Evolutionary conservation across 92 coral and sea anemone genomes (phyloP).

Genomic region (Epizoanthus rinbou): DNA sequence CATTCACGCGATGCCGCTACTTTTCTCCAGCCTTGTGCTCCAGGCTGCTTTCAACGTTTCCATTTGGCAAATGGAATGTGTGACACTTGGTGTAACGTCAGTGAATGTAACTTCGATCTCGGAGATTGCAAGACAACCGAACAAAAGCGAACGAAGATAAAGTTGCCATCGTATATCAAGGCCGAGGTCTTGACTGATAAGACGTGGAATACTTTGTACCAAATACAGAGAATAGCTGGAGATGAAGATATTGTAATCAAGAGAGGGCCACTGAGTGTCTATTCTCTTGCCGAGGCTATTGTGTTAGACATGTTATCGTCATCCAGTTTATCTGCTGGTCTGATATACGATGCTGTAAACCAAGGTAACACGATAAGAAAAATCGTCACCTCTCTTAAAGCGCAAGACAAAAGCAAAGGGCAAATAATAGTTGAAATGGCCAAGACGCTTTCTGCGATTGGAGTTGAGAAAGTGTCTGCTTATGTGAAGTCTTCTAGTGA

Average conservation of each 20-base stretch:
- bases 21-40: conserved; percentile 53
- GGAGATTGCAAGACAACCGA: conserved; percentile 45
- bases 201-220: conserved; percentile 44
- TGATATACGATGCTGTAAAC: conserved; percentile 25
- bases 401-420: conserved; percentile 15
- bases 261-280: conserved; percentile 64
- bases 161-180: background rate
- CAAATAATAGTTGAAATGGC: conserved; percentile 29
- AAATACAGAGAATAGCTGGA: conserved; percentile 50
- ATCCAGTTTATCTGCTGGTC: conserved; percentile 29
- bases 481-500: conserved; percentile 26
- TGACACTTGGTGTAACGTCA: conserved; percentile 51
- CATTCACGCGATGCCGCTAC: conserved; percentile 38
- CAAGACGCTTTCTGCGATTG: conserved; percentile 34
- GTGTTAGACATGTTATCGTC: conserved; percentile 32
- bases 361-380: conserved; percentile 9
- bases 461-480: conserved; percentile 45
- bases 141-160: background rate
- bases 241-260: conserved; percentile 26
- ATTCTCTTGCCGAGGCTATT: conserved; percentile 37
- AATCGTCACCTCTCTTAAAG: background rate
- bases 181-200: conserved; percentile 5
- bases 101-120: conserved; percentile 45
- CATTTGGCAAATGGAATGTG: conserved; percentile 58
- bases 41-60: conserved; percentile 48